Percentiles rank a stretch among this genome's conserved stretches.
Conservation (phyloP, 1,140 invertebrate species). For the Arion vulgaris region DNA sequence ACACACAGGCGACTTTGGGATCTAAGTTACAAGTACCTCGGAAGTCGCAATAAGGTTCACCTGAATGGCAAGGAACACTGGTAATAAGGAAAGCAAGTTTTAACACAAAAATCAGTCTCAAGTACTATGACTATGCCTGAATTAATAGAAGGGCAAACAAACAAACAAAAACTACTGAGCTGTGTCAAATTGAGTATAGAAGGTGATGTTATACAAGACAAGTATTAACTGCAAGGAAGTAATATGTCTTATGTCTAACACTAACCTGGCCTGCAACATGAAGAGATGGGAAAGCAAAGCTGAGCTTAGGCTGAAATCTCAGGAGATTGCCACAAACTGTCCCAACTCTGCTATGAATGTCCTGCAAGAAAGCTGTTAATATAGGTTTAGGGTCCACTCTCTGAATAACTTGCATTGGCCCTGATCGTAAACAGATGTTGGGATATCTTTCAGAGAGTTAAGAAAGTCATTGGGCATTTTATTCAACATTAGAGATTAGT, state of each 20-base stretch:
- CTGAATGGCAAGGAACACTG: too few species aligned
- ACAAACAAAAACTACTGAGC: too few species aligned
- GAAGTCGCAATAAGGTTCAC: too few species aligned
- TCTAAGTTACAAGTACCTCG: too few species aligned
- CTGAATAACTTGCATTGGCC: slow-evolving; percentile 49
- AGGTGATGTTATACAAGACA: too few species aligned
- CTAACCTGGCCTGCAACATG: slow-evolving; percentile 45
- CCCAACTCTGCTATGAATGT: slow-evolving; percentile 55
- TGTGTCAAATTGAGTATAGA: too few species aligned
- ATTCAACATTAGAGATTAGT: too few species aligned
- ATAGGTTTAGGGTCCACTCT: slow-evolving; percentile 56
- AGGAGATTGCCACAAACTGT: slow-evolving; percentile 56
- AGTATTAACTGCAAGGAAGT: background rate
- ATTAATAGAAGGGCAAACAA: too few species aligned
- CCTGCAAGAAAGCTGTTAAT: slow-evolving; percentile 54
- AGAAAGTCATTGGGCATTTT: background rate
- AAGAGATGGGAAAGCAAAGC: slow-evolving; percentile 44
- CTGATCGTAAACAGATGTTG: slow-evolving; percentile 52
- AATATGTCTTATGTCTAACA: slow-evolving; percentile 24
- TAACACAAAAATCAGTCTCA: too few species aligned
- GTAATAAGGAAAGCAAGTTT: too few species aligned
- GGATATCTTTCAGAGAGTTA: slow-evolving; percentile 51
- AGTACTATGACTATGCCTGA: too few species aligned
- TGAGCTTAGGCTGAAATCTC: slow-evolving; percentile 52
- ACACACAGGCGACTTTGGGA: too few species aligned